Conservation (phyloP, 2,797 vertebrate species). For the Pteronotus mesoamericanus region DNA sequence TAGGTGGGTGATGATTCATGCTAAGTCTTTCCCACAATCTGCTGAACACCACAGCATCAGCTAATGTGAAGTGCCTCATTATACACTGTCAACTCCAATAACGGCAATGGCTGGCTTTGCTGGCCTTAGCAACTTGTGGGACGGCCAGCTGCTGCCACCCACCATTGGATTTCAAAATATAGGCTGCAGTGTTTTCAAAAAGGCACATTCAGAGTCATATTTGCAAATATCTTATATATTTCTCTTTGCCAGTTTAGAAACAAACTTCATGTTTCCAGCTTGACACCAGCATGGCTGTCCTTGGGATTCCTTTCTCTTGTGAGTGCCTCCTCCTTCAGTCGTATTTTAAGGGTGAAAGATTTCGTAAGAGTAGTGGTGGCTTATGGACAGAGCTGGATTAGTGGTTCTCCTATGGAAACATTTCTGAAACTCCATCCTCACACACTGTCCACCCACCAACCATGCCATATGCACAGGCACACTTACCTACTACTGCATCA, state of each 20-base stretch:
- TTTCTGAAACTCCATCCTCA: background rate
- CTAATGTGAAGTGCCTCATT: conserved; percentile 53
- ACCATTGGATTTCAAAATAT: background rate
- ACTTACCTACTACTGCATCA: background rate
- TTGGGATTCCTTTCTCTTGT: background rate
- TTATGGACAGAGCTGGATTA: background rate
- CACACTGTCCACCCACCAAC: background rate
- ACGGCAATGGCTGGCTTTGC: background rate
- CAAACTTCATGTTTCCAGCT: background rate
- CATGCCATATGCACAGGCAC: background rate
- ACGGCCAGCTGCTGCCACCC: background rate
- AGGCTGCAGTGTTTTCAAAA: background rate
- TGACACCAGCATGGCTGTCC: background rate
- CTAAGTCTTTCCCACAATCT: conserved; percentile 31
- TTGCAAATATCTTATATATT: conserved; percentile 1
- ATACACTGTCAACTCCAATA: conserved; percentile 50
- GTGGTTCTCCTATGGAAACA: background rate
- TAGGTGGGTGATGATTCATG: conserved; percentile 66
- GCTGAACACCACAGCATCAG: background rate
- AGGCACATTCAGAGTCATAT: background rate
- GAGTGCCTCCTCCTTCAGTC: background rate
- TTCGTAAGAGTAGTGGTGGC: background rate
- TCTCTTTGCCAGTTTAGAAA: conserved; percentile 29
- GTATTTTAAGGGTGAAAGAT: background rate
- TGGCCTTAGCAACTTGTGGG: background rate